Base-by-base conservation (phyloP, 1,140 invertebrate genomes). In the Bursaphelenchus mucronatus region DNA sequence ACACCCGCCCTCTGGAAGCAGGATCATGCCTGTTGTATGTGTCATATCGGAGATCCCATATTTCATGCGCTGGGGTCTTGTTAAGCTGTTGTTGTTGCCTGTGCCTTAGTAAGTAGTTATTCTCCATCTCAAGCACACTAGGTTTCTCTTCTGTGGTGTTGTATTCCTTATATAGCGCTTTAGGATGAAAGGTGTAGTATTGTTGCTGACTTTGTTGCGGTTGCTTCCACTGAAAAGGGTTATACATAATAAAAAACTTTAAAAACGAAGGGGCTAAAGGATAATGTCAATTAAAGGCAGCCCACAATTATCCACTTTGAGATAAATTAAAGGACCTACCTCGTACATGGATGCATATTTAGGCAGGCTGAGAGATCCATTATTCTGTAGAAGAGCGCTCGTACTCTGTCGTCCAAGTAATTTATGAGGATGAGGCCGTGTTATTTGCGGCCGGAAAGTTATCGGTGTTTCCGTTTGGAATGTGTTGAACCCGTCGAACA, bases 151-250 rank as follows among this genome's bases (percentile, higher is more conserved):
- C 78, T 8, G 66, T 56, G 8, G 46, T 66, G 13, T 66, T 51
- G 19, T 67, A 64, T 15, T 71, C 69, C 50, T 81, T 79, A 41
- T 70, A 66, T 45, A 80, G 50, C n/a, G 74, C 54, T 46, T 68
- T 67, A 40, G 78, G 78, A 52, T 80, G 78, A 59, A 80, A 80
- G 3, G 77, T 81, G 63, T 80, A 80, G 64, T 80, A 80, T 56
- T 80, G 78, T n/a, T 19, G 63, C 66, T 41, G 52, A 53, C 43
- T 62, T 21, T 66, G 75, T 10, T 74, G 63, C 39, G 54, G 52
- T 30, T 63, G 62, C 45, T 63, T 63, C 62, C 62, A 63, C 63
- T 64, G 41, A 43, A 64, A 64, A 13, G 19, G 58, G 15, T 11
- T 3, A 19, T 49, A 49, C 13, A 17, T 17, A 54, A 54, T 3